These are phyloP conservation scores for Nasonia vitripennis DNA, from an alignment of 1,140 invertebrate genomes.

Conservation along the genomic window DNA sequence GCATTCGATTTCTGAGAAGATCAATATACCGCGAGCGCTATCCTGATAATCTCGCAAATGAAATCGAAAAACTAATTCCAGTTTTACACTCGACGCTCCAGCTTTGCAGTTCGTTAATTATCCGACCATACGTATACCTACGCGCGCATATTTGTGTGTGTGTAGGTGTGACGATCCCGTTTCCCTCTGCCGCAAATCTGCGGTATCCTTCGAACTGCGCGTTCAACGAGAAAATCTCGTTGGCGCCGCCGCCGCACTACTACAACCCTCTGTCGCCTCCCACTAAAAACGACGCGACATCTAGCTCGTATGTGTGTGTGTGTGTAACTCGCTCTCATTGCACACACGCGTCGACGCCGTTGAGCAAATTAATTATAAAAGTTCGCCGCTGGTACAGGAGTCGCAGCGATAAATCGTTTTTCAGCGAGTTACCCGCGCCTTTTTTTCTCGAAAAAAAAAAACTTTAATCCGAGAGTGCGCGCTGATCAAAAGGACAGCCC, in stretches of 20 bases:
- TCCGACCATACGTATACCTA: not conserved
- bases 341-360: not conserved
- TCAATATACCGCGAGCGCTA: not conserved
- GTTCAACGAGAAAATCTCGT: conserved; percentile 41
- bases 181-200: conserved; percentile 1
- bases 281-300: not conserved
- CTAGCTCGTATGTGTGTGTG: not conserved
- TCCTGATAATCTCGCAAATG: conserved; percentile 12
- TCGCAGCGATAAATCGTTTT: conserved; percentile 35
- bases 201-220: conserved; percentile 24
- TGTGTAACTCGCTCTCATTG: not conserved
- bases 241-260: not conserved
- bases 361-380: conserved; percentile 40
- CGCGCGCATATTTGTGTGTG: not conserved
- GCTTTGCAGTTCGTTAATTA: conserved; percentile 41
- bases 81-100: not conserved
- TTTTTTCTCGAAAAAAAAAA: not conserved
- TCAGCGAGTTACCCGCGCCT: not conserved
- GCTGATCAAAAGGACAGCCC: not conserved
- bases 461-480: not conserved
- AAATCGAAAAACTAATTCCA: conserved; percentile 32
- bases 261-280: not conserved
- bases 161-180: not conserved
- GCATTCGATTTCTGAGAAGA: too few species aligned
- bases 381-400: not conserved